A percentile compares a stretch with the other conserved stretches of the same genome.
phyloP scores from a whole-genome alignment of 1,140 invertebrate species.

The Drosophila lacteicornis region DNA sequence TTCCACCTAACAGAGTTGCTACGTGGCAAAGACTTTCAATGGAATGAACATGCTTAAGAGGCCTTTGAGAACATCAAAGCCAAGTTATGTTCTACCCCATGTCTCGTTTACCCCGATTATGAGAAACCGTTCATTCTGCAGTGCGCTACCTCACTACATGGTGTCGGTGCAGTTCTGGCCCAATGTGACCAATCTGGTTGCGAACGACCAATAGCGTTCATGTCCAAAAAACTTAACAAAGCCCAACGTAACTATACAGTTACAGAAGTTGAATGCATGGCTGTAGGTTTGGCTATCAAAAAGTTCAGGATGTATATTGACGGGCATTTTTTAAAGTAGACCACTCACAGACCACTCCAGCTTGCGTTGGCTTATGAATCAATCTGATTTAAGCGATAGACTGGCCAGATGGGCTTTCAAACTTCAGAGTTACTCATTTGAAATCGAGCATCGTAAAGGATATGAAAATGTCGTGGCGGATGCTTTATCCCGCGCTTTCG shows the following conservation, averaged over 20 bases:
- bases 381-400: conserved; percentile 60
- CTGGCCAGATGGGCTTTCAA: conserved; percentile 19
- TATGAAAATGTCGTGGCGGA: neutral
- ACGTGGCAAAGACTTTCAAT: neutral
- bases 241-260: conserved; percentile 5
- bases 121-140: neutral
- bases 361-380: conserved; percentile 55
- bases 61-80: neutral
- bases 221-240: conserved; percentile 1
- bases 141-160: neutral
- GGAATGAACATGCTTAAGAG: neutral
- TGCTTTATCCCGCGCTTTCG: neutral
- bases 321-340: conserved; percentile 2
- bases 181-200: neutral
- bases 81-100: neutral
- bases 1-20: too few relatives aligned
- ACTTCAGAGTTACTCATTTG: conserved; percentile 36
- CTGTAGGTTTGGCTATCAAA: too few relatives aligned
- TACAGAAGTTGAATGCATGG: neutral
- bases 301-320: too few relatives aligned
- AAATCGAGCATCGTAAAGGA: conserved; percentile 50
- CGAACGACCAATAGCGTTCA: neutral
- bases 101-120: neutral
- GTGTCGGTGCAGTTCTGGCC: neutral
- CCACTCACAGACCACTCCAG: conserved; percentile 21